Percentiles rank a stretch among this genome's conserved stretches.
These are phyloP conservation scores for Machimus rusticus DNA, from an alignment of 2,888 invertebrate species.

Conservation along the genomic window DNA sequence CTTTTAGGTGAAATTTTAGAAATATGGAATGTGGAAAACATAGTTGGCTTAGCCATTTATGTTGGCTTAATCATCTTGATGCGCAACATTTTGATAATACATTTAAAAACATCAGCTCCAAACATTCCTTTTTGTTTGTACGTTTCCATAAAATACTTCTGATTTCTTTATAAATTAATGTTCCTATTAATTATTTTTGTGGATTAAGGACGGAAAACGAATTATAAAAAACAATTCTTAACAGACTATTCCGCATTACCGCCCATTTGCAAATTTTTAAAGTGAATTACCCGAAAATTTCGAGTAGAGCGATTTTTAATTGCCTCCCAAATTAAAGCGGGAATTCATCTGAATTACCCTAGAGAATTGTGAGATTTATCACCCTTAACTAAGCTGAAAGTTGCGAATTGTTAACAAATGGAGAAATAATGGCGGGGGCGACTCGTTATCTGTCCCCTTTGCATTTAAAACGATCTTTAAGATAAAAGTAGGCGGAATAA, in stretches of 20 bases:
- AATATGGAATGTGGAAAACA: no score
- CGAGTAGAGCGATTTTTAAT: background rate
- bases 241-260: background rate
- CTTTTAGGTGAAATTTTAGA: no score
- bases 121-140: background rate
- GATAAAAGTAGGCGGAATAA: background rate
- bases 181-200: background rate
- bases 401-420: slow-evolving; percentile 6
- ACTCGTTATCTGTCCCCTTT: background rate
- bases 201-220: background rate
- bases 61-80: no score
- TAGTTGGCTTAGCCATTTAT: no score
- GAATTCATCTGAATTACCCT: background rate
- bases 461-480: background rate
- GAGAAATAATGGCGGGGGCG: background rate
- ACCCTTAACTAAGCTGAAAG: background rate
- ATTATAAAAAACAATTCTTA: background rate
- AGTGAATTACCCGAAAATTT: background rate
- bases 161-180: background rate
- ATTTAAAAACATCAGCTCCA: no score
- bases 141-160: background rate
- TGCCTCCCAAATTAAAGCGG: background rate
- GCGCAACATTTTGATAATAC: no score
- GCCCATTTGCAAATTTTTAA: background rate
- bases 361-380: background rate